Evolutionary conservation across 2,888 invertebrate species (phyloP), one percentile per base, ranked within the genome.

Genomic region (Amphipyra berbera): DNA sequence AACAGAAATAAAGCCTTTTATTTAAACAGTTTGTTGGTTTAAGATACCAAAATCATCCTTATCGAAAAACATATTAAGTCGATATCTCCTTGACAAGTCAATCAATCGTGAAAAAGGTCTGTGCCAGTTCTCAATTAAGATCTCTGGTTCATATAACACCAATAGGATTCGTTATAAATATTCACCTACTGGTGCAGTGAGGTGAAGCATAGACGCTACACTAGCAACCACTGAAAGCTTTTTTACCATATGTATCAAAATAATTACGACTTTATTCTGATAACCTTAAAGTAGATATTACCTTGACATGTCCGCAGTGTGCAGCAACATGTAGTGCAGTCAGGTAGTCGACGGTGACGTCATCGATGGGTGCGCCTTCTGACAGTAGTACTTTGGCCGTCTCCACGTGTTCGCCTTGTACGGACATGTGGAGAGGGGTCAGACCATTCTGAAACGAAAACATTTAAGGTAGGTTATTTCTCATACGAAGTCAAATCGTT

Each of bases 401-500:
- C 91, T 99, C 99, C 75, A 99, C 98, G 90, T 99, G 99, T 93
- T 99, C 99, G 69, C 99, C 99, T 93, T 99, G 99, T 54, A 99
- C 98, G 65, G 99, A 98, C 99, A 99, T 99, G 95, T 99, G 99
- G 77, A 99, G 95, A 42, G 99, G 99, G n/a, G 99, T 98, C 76
- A 99, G 95, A 12, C 99, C 98, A 87, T 98, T 98, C 96, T 97
- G 89, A 2, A 90, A 48, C 27, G 6, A 40, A 14, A 27, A 48
- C n/a, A 47, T 10, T 4, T 1, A 1, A 21, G 2, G 1, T 21
- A 21, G 21, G 21, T 21, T 21, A 2, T 21, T 21, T 1, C 21
- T 21, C 21, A 21, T 21, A 21, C 3, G 21, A 21, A 21, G 2
- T 21, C 21, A 21, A 21, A 21, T 21, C 21, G 21, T 21, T 21